These are phyloP conservation scores for Siderastrea radians DNA, from an alignment of 92 coral and sea anemone species.

Conservation along the genomic window DNA sequence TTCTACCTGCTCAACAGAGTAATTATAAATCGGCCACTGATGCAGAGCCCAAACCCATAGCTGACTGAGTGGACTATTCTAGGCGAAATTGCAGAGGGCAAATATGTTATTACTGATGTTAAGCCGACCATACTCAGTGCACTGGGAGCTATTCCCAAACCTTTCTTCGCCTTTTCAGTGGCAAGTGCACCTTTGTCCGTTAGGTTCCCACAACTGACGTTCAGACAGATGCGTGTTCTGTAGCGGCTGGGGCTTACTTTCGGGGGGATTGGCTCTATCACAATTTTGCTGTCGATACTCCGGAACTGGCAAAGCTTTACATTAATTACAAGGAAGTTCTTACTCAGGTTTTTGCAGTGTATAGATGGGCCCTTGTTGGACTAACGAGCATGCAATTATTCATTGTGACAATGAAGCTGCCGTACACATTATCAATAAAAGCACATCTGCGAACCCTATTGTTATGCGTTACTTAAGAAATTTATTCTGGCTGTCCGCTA, in stretches of 20 bases:
- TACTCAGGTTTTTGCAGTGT: conserved; percentile 13
- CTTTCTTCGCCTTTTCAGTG: neutral
- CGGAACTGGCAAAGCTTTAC: conserved; percentile 21
- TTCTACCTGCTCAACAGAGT: conserved; percentile 11
- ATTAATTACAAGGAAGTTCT: conserved; percentile 39
- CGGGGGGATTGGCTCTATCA: conserved; percentile 50
- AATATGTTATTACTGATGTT: conserved; percentile 29
- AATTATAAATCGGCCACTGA: conserved; percentile 65
- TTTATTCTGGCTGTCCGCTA: conserved; percentile 50
- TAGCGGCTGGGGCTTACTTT: conserved; percentile 29
- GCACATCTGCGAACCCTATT: conserved; percentile 28
- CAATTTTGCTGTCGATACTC: conserved; percentile 20
- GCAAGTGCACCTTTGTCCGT: neutral
- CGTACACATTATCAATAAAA: conserved; percentile 52
- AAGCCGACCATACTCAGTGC: conserved; percentile 56
- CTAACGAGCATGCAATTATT: conserved; percentile 44
- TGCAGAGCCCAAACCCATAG: neutral
- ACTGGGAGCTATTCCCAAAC: conserved; percentile 62
- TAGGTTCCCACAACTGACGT: conserved; percentile 34
- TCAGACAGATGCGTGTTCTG: conserved; percentile 29
- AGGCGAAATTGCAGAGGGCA: conserved; percentile 49
- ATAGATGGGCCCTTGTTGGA: conserved; percentile 41
- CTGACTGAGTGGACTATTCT: conserved; percentile 44
- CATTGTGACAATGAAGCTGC: conserved; percentile 62
- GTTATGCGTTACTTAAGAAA: conserved; percentile 43